Conservation (phyloP, 2,888 invertebrate genomes). For the Acleris literana region DNA sequence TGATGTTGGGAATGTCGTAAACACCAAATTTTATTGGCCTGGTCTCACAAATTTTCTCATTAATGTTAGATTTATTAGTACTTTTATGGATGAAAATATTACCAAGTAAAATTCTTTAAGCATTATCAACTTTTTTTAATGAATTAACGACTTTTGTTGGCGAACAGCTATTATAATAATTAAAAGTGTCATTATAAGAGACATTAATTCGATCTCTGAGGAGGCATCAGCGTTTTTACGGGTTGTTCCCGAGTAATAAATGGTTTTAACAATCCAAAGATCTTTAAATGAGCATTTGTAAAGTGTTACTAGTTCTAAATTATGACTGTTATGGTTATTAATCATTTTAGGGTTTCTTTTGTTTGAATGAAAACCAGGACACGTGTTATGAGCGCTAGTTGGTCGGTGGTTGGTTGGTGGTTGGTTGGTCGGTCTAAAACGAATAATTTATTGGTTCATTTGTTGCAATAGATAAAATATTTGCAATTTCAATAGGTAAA, state of each 20-base stretch:
- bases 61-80: conserved; percentile 23
- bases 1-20: not conserved
- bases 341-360: not conserved
- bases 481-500: too few relatives aligned
- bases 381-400: too few relatives aligned
- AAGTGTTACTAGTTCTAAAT: conserved; percentile 5
- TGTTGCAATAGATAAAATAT: too few relatives aligned
- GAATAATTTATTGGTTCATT: too few relatives aligned
- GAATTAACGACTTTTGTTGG: conserved; percentile 79
- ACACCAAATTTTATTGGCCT: conserved; percentile 14
- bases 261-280: conserved; percentile 59
- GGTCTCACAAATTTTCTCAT: conserved; percentile 10
- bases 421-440: too few relatives aligned
- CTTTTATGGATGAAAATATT: conserved; percentile 31
- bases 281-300: conserved; percentile 21
- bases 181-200: conserved; percentile 81
- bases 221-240: conserved; percentile 77
- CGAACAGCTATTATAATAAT: conserved; percentile 79
- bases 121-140: conserved; percentile 73
- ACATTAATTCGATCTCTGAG: conserved; percentile 78
- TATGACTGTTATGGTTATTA: not conserved
- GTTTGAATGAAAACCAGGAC: too few relatives aligned
- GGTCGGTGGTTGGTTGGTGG: too few relatives aligned
- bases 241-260: conserved; percentile 65
- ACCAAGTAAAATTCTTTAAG: conserved; percentile 35